phyloP scores from a whole-genome alignment of 2,888 invertebrate species.

The Chymomyza amoena region DNA sequence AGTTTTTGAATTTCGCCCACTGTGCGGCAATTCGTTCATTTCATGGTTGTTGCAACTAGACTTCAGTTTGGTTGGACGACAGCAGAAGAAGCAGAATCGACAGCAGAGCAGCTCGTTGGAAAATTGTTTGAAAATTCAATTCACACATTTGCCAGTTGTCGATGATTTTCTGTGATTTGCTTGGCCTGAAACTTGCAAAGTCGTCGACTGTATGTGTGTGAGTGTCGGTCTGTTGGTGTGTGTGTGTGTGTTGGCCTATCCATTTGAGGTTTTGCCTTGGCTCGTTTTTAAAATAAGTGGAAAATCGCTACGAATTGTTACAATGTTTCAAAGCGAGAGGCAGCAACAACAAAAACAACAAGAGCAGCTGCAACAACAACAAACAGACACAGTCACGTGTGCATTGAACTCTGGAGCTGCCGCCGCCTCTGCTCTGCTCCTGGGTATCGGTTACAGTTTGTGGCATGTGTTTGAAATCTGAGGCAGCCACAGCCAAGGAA shows the following conservation, averaged over 20 bases:
- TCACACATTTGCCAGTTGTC: constrained; percentile 75
- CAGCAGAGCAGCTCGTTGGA: constrained; percentile 41
- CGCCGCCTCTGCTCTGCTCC: constrained; percentile 20
- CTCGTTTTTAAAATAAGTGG: constrained; percentile 64
- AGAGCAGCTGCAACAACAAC: background rate
- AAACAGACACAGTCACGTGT: constrained; percentile 1
- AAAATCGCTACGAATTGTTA: constrained; percentile 72
- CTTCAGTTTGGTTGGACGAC: background rate
- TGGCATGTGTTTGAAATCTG: constrained; percentile 51
- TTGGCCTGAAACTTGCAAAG: constrained; percentile 39
- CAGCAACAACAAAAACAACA: background rate
- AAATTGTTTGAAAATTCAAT: constrained; percentile 76
- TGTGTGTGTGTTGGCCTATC: background rate
- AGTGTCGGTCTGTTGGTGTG: background rate
- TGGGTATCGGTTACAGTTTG: constrained; percentile 61
- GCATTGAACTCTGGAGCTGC: constrained; percentile 27
- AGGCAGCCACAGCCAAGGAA: background rate
- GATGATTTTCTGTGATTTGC: constrained; percentile 74
- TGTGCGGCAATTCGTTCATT: constrained; percentile 3
- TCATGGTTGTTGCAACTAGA: background rate
- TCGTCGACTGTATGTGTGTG: constrained; percentile 44
- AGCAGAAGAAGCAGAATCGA: constrained; percentile 1
- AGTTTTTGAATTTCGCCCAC: constrained; percentile 10
- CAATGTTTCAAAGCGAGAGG: constrained; percentile 44
- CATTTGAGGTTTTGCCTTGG: constrained; percentile 19